Conservation (phyloP, 2,113 vertebrate species). For the Sus scrofa region DNA sequence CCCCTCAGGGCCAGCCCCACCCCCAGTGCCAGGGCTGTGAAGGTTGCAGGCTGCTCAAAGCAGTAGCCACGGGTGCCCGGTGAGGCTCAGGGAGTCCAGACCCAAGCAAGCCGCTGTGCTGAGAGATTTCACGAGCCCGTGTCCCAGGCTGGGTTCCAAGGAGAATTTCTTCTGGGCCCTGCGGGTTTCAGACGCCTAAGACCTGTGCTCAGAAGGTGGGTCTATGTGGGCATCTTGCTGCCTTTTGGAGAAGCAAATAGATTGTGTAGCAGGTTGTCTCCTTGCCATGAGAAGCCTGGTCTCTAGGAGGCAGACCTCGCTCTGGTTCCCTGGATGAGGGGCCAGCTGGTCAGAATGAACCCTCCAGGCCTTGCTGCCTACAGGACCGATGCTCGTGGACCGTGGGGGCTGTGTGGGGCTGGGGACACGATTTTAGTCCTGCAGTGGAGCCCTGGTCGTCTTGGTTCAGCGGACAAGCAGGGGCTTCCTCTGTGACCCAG, state of each 20-base stretch:
- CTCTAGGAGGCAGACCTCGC: not conserved
- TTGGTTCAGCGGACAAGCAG: not conserved
- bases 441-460: not conserved
- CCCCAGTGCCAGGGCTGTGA: not conserved
- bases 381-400: not conserved
- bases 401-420: not conserved
- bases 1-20: rapidly evolving
- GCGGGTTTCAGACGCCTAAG: not conserved
- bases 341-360: not conserved
- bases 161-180: not conserved
- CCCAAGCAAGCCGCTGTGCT: not conserved
- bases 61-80: not conserved
- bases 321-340: not conserved
- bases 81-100: not conserved
- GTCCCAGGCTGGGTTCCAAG: not conserved
- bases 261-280: not conserved
- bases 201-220: not conserved
- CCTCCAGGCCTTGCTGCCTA: not conserved
- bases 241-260: not conserved
- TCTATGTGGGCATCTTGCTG: rapidly evolving
- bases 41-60: not conserved
- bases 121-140: not conserved
- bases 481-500: not conserved
- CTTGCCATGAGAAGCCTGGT: not conserved
- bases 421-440: not conserved